Base-by-base conservation (phyloP, 2,797 vertebrate genomes). In the Poecilia wingei region DNA sequence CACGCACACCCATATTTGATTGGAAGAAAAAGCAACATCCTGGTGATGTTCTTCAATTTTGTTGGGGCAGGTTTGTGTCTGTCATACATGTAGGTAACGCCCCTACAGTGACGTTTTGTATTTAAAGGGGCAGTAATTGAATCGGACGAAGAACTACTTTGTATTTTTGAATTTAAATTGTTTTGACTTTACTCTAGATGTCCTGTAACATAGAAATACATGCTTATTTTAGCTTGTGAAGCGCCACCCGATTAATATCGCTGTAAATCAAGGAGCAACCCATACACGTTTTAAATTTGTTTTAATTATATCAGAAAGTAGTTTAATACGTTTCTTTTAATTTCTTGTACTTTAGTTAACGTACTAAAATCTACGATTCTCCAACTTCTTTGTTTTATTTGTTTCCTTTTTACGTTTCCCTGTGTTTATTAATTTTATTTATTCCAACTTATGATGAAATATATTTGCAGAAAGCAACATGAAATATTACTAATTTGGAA, bases 61-160 rank as follows among this genome's bases (percentile, higher is more conserved):
- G 95, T 95, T 96, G 94, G 95, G 76, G 53, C 0, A 70, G 0
- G 0, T 6, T 8, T 28, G 22, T 51, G 79, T 92, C 90, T 84
- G 71, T 95, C 84, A 72, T 1, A 1, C 0, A 3, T 0, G 20
- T 3, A 61, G 36, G 5, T 14, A 0, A 57, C 78, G 0, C 80
- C 80, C 33, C 28, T 47, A 2, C 0, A 1, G 31, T 84, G 77
- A 86, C 78, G 76, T 43, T 0, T 0, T 0, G 1, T 73, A 46
- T 66, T 93, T 94, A 94, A 94, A 95, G 92, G 43, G n/a, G 33
- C 2, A 85, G 16, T 10, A 0, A 13, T 46, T 39, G 46, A 1
- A 2, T 45, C 1, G 13, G 28, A 51, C 31, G 0, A 1, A 22
- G 45, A 43, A 77, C 75, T 0, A 0, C 28, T 16, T 68, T 46